Conservation (phyloP, 2,888 invertebrate genomes). For the Exocentrus adspersus region DNA sequence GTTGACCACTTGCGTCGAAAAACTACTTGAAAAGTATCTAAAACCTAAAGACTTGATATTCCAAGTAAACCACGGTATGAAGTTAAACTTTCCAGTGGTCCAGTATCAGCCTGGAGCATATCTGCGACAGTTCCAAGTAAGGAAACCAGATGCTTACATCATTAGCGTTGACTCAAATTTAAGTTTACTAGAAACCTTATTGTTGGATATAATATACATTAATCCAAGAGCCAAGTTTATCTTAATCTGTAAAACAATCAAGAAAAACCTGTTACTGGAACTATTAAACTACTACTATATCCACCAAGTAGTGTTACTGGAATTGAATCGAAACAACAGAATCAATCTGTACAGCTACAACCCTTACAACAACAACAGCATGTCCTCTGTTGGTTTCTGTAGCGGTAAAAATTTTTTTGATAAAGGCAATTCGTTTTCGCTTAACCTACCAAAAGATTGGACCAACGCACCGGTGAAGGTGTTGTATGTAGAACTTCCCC, state of each 20-base stretch:
- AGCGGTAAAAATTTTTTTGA: not conserved
- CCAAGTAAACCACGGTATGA: not conserved
- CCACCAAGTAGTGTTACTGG: not conserved
- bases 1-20: not conserved
- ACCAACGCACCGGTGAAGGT: not conserved
- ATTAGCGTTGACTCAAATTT: not conserved
- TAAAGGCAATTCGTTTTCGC: not conserved
- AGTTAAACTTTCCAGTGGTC: not conserved
- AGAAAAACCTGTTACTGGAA: not conserved
- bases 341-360: not conserved
- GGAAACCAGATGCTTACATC: not conserved
- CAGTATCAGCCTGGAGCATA: not conserved
- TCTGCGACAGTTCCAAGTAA: not conserved
- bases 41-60: not conserved
- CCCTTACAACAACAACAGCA: not conserved
- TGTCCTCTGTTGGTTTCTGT: not conserved
- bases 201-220: not conserved
- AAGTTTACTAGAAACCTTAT: not conserved
- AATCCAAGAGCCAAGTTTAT: conserved; percentile 7
- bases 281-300: not conserved
- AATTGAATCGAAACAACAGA: not conserved
- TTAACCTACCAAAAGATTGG: not conserved
- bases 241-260: not conserved
- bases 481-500: not conserved
- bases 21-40: not conserved